These are phyloP conservation scores for Motacilla alba DNA, from an alignment of 2,113 vertebrate species.

Conservation along the genomic window DNA sequence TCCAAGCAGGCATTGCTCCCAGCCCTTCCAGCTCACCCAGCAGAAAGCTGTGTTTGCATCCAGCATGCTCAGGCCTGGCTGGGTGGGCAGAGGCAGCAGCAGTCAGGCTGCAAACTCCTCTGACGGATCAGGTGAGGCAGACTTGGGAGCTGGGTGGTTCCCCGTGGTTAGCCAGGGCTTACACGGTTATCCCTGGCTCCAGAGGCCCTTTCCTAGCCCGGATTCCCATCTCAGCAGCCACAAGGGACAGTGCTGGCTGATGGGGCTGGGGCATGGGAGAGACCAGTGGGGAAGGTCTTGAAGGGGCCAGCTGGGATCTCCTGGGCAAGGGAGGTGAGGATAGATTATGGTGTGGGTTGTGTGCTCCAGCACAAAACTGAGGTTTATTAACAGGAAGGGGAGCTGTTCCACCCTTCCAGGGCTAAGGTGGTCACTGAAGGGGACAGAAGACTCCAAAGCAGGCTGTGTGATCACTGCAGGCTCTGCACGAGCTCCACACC, in stretches of 20 bases:
- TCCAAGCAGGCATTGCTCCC: background rate
- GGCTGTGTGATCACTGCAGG: background rate
- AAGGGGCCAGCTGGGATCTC: background rate
- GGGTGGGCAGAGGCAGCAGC: background rate
- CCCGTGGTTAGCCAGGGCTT: background rate
- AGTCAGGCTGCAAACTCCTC: background rate
- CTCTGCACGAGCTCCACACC: accelerated
- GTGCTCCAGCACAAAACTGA: accelerated
- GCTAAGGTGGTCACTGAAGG: background rate
- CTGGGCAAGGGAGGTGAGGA: background rate
- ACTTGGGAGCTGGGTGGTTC: background rate
- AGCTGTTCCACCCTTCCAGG: background rate
- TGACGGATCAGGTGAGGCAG: background rate
- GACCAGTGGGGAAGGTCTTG: background rate
- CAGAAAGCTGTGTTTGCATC: background rate
- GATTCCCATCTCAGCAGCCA: background rate
- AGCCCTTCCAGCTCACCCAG: background rate
- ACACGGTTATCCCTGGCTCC: background rate
- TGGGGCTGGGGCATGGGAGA: background rate
- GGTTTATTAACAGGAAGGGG: background rate
- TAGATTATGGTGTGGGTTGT: background rate
- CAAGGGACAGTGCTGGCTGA: background rate
- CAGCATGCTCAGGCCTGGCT: background rate
- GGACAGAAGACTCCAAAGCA: background rate
- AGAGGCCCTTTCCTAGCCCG: background rate